Base-by-base conservation (phyloP, 2,888 invertebrate species). In the Lasioglossum oenotherae region DNA sequence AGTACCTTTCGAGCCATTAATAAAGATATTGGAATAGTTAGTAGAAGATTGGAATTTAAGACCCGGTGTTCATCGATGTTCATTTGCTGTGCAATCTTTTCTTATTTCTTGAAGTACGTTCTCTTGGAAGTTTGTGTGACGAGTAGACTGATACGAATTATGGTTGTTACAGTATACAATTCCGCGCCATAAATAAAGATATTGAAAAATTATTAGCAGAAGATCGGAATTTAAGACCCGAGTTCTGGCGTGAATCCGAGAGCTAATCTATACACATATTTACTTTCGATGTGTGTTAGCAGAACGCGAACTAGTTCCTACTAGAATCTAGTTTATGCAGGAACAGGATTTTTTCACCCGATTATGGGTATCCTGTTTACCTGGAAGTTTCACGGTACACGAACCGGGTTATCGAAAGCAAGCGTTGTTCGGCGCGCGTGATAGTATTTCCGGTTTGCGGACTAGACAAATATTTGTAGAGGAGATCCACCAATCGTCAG, bases 391-490 rank as follows among this genome's bases (percentile, higher is more conserved):
- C 38, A 10, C 23, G 69, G 35, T 38, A 38, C 38, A 38, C 69
- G 69, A 23, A 1, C 69, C 38, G 38, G 12, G 69, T 69, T 38
- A 69, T 69, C 69, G 69, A 10, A 23, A 31, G 38, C 69, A 35
- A 67, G 67, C 67, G 38, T 69, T 69, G 67, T 35, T 31, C 31
- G 27, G 35, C 31, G 67, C 67, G 38, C 67, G 67, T 69, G 67
- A 69, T 69, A 38, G 35, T 69, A 67, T 64, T 74, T 49, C 35
- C 14, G 44, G 67, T 57, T 46, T 35, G n/a, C n/a, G 76, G 31
- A 67, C 8, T 64, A 75, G 57, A 72, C 84, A 88, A 90, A 90
- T 85, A 90, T 88, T 89, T 84, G 84, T 64, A 46, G 49, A 77
- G 46, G 35, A 38, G 67, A 72, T 16, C 71, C 41, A n/a, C 5